These are phyloP conservation scores for Eulemur rufifrons DNA, from an alignment of 2,113 vertebrate genomes.

Conservation along the genomic window DNA sequence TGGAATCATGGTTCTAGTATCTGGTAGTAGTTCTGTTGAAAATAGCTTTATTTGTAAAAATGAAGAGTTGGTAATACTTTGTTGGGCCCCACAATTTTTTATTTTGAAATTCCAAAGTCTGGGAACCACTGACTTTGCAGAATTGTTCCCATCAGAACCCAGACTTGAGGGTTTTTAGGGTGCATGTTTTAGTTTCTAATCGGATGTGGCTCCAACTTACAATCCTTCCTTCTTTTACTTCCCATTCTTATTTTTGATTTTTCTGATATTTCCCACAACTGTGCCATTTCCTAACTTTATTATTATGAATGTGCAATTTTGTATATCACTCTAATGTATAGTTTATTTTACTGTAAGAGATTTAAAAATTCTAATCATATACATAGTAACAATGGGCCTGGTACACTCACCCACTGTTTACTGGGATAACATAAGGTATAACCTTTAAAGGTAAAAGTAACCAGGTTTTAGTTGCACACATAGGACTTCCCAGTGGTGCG, in stretches of 20 bases:
- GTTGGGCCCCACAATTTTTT: not conserved
- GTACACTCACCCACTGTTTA: not conserved
- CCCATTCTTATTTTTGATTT: not conserved
- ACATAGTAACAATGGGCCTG: not conserved
- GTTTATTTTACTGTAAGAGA: slow-evolving; percentile 24
- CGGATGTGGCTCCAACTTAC: not conserved
- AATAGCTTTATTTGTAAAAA: slow-evolving; percentile 27
- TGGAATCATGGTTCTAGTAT: not conserved
- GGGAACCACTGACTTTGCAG: not conserved
- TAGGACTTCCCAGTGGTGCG: not conserved
- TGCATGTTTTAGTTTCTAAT: not conserved
- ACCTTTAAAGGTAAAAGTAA: not conserved
- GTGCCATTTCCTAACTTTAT: not conserved
- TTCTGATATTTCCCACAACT: not conserved
- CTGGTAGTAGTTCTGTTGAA: not conserved
- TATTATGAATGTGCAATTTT: not conserved
- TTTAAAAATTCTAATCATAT: slow-evolving; percentile 1
- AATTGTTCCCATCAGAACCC: not conserved
- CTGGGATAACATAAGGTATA: not conserved
- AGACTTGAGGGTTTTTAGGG: not conserved
- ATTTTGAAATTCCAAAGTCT: not conserved
- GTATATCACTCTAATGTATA: not conserved
- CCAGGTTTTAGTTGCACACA: not conserved
- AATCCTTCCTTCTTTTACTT: not conserved
- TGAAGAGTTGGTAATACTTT: not conserved